phyloP scores from a whole-genome alignment of 2,888 invertebrate species.

The Aleiodes leptofemur region DNA sequence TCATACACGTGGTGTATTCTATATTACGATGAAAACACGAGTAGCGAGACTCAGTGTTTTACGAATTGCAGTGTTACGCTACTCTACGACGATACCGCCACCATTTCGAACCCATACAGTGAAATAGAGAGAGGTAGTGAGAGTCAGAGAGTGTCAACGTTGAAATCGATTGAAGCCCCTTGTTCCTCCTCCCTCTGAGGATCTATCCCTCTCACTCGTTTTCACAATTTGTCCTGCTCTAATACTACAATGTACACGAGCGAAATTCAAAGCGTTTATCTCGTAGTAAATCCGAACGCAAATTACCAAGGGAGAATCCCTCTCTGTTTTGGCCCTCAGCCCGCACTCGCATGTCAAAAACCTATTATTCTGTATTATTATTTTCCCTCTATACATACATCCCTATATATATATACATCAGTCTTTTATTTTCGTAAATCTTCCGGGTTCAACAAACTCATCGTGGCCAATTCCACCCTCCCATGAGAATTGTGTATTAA shows the following conservation, averaged over 20 bases:
- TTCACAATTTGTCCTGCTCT: constrained; percentile 5
- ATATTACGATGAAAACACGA: neutral
- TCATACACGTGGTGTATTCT: constrained; percentile 8
- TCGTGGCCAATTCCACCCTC: neutral
- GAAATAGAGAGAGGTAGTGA: constrained; percentile 6
- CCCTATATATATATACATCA: neutral
- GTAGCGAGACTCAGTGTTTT: neutral
- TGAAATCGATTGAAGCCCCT: constrained; percentile 3
- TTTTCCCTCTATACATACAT: neutral
- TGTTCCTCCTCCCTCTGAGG: too few relatives aligned
- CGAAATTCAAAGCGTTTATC: constrained; percentile 19
- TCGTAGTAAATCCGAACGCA: constrained; percentile 18
- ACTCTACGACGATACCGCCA: neutral
- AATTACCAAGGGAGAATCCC: constrained; percentile 30
- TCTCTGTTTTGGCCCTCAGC: constrained; percentile 21
- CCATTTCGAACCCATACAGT: constrained; percentile 4
- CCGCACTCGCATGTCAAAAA: constrained; percentile 30
- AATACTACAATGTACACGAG: constrained; percentile 17
- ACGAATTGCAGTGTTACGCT: neutral
- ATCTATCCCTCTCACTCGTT: constrained; percentile 1
- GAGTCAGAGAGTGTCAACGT: constrained; percentile 3
- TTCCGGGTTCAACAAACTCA: constrained; percentile 19
- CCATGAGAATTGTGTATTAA: neutral
- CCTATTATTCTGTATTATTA: constrained; percentile 25
- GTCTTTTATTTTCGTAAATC: neutral